Evolutionary conservation across 2,888 invertebrate genomes (phyloP).

Genomic region (Linnaemya vulpina): DNA sequence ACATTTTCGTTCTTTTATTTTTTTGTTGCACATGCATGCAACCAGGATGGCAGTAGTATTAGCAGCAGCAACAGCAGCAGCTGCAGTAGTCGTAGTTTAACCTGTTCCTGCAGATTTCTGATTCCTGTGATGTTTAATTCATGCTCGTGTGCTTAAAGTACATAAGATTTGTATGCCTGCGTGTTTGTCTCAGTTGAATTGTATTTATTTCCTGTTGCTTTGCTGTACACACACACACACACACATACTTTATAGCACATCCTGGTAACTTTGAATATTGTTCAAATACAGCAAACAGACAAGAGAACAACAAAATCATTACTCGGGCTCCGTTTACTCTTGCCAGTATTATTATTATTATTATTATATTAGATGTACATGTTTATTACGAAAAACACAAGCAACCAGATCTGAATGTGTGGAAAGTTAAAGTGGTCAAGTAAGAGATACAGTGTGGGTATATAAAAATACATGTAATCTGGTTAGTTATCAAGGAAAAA

Average conservation of each 20-base stretch:
- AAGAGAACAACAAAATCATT: neutral
- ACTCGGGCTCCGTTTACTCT: constrained; percentile 1
- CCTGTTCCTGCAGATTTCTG: constrained; percentile 7
- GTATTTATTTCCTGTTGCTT: constrained; percentile 66
- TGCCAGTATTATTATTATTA: neutral
- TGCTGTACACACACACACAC: too few relatives aligned
- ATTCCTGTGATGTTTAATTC: constrained; percentile 23
- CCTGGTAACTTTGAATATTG: constrained; percentile 65
- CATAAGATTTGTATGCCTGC: constrained; percentile 17
- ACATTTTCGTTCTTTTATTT: too few relatives aligned
- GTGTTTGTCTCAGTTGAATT: constrained; percentile 24
- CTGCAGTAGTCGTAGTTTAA: neutral
- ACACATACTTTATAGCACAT: constrained; percentile 58
- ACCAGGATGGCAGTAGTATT: neutral
- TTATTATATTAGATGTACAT: neutral
- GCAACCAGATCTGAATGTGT: constrained; percentile 13
- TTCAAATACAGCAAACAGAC: constrained; percentile 17
- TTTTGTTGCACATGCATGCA: neutral
- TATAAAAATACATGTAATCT: neutral
- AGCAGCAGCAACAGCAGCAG: neutral
- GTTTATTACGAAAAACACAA: constrained; percentile 19
- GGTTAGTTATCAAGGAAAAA: neutral
- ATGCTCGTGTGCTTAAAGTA: constrained; percentile 33
- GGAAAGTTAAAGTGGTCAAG: constrained; percentile 11
- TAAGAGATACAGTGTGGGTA: neutral